phyloP scores from a whole-genome alignment of 2,797 vertebrate genomes.

The Myoxocephalus aenaeus region DNA sequence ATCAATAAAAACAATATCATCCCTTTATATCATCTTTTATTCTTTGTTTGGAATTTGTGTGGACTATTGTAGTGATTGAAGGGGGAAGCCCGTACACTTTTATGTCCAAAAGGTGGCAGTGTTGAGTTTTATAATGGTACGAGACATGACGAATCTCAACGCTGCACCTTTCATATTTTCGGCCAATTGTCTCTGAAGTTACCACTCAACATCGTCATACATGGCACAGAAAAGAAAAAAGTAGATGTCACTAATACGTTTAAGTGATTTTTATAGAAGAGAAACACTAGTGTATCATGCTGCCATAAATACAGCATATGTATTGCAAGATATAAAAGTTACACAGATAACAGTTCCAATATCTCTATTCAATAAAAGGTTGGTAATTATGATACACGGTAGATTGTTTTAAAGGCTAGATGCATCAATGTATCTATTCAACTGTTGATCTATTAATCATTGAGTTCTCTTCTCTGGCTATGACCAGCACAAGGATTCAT shows the following conservation, averaged over 20 bases:
- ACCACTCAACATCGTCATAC: neutral
- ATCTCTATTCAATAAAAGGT: neutral
- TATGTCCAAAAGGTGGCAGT: slow-evolving; percentile 95
- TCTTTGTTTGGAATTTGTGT: slow-evolving; percentile 3
- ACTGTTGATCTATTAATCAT: neutral
- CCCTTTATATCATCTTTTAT: neutral
- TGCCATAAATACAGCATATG: neutral
- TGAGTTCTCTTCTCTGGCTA: neutral
- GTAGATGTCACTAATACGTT: neutral
- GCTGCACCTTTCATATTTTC: slow-evolving; percentile 28
- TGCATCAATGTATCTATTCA: neutral
- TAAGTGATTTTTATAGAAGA: neutral
- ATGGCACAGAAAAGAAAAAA: neutral
- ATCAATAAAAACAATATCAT: neutral
- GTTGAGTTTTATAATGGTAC: slow-evolving; percentile 87
- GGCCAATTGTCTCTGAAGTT: slow-evolving; percentile 10
- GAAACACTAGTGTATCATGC: neutral
- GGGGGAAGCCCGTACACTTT: slow-evolving; percentile 27
- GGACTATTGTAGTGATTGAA: neutral
- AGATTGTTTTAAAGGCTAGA: neutral
- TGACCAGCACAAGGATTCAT: too few species aligned
- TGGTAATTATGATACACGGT: neutral
- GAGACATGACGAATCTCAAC: slow-evolving; percentile 19
- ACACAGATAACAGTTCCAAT: neutral
- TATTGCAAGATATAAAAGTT: neutral